A percentile compares a stretch with the other conserved stretches of the same genome.
phyloP scores from a whole-genome alignment of 2,797 vertebrate genomes.

The Phoebastria nigripes region DNA sequence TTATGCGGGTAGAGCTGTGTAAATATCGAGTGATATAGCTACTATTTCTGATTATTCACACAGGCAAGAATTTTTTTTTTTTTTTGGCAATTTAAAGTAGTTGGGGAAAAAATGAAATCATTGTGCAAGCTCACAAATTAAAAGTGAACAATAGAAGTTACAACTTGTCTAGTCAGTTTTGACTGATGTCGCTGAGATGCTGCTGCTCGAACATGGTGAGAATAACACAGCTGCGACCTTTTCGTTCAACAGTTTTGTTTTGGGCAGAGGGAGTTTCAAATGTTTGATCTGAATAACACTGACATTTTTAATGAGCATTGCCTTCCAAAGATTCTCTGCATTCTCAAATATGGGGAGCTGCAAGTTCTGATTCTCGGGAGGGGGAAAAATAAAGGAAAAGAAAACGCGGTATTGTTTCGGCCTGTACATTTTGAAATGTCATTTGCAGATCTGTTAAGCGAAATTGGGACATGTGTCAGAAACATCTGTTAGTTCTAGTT shows the following conservation, averaged over 20 bases:
- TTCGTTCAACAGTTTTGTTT: slow-evolving; percentile 62
- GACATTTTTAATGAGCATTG: slow-evolving; percentile 63
- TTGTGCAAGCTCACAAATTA: slow-evolving; percentile 57
- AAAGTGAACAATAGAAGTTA: slow-evolving; percentile 56
- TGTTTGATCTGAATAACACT: slow-evolving; percentile 65
- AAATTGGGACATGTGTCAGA: slow-evolving; percentile 71
- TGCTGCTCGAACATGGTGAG: slow-evolving; percentile 44
- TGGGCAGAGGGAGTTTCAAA: slow-evolving; percentile 50
- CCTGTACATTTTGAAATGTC: slow-evolving; percentile 69
- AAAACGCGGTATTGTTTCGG: slow-evolving; percentile 47
- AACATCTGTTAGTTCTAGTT: slow-evolving; percentile 71
- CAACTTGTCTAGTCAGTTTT: slow-evolving; percentile 57
- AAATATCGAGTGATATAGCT: background rate
- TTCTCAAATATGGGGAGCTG: slow-evolving; percentile 19
- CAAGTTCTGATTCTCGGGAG: background rate
- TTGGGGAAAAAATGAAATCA: background rate
- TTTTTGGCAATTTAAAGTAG: slow-evolving; percentile 1
- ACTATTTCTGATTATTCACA: background rate
- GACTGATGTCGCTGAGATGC: slow-evolving; percentile 44
- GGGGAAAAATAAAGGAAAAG: background rate
- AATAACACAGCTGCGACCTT: slow-evolving; percentile 70
- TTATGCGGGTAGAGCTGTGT: background rate
- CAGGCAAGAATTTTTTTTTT: background rate
- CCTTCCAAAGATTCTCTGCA: slow-evolving; percentile 29
- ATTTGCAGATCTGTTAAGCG: slow-evolving; percentile 65